Percentiles rank a stretch among this genome's conserved stretches.
Evolutionary conservation across 2,888 invertebrate species (phyloP).

Genomic region (Alloplasta piceator): DNA sequence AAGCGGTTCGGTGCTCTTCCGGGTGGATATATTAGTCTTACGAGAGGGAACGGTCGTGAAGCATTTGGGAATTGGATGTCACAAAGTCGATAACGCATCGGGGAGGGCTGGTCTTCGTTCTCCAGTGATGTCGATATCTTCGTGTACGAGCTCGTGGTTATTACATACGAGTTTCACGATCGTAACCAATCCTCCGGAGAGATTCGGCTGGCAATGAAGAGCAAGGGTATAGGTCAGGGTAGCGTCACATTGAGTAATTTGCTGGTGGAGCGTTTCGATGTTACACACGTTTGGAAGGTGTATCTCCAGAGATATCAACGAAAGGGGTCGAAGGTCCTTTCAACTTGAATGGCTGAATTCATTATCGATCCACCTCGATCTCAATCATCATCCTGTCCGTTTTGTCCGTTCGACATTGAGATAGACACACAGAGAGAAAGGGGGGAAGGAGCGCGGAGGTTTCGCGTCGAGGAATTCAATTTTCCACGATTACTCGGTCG

Average conservation of each 20-base stretch:
- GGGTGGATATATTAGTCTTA: constrained; percentile 16
- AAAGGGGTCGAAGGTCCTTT: constrained; percentile 12
- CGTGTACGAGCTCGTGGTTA: constrained; percentile 1
- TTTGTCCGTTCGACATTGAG: constrained; percentile 20
- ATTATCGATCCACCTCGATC: constrained; percentile 54
- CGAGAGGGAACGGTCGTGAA: constrained; percentile 2
- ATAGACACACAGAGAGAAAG: neutral
- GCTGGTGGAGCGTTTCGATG: constrained; percentile 29
- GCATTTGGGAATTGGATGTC: constrained; percentile 58
- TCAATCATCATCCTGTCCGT: constrained; percentile 25
- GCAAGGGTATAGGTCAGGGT: neutral
- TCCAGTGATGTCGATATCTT: neutral
- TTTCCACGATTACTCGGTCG: constrained; percentile 42
- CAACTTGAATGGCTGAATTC: constrained; percentile 56
- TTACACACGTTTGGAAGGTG: neutral
- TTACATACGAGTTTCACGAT: constrained; percentile 22
- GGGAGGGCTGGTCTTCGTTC: neutral
- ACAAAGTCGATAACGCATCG: constrained; percentile 50
- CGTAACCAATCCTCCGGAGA: constrained; percentile 40
- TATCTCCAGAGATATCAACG: neutral
- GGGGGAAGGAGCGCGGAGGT: neutral
- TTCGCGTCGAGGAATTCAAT: constrained; percentile 36
- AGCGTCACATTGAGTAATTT: constrained; percentile 53
- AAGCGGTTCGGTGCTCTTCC: constrained; percentile 18
- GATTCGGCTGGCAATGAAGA: neutral